Percentiles rank a stretch among this genome's conserved stretches.
These are phyloP conservation scores for Drosophila parthenogenetica DNA, from an alignment of 2,888 invertebrate genomes.

Conservation along the genomic window DNA sequence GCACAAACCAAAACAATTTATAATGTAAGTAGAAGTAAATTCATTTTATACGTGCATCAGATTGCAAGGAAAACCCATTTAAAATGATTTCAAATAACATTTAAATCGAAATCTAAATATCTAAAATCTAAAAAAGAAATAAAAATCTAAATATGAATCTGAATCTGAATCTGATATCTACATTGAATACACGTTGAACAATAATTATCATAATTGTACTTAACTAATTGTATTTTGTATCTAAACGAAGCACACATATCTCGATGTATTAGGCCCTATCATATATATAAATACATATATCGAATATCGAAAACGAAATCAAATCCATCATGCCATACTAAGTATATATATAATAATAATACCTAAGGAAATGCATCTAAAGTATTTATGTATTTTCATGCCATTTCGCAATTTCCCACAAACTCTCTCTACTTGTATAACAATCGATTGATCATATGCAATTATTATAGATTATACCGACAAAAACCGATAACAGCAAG, in stretches of 20 bases:
- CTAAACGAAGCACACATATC: slow-evolving; percentile 79
- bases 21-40: slow-evolving; percentile 75
- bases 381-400: slow-evolving; percentile 33
- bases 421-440: slow-evolving; percentile 59
- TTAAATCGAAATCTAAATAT: slow-evolving; percentile 39
- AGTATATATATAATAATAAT: slow-evolving; percentile 26
- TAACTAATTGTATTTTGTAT: slow-evolving; percentile 75
- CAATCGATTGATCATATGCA: slow-evolving; percentile 71
- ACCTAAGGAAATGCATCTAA: slow-evolving; percentile 21
- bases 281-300: slow-evolving; percentile 36
- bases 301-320: slow-evolving; percentile 36
- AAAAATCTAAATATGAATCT: slow-evolving; percentile 28
- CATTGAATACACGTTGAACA: slow-evolving; percentile 76
- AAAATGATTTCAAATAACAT: slow-evolving; percentile 34
- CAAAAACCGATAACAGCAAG: slow-evolving; percentile 17
- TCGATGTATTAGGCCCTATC: slow-evolving; percentile 61
- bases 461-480: slow-evolving; percentile 66
- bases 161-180: slow-evolving; percentile 54
- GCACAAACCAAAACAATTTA: slow-evolving; percentile 65
- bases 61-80: slow-evolving; percentile 49
- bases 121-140: slow-evolving; percentile 30
- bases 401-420: slow-evolving; percentile 57
- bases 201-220: slow-evolving; percentile 78
- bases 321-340: slow-evolving; percentile 43
- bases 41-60: slow-evolving; percentile 69